phyloP scores from a whole-genome alignment of 2,113 vertebrate genomes.

The Trochalopteron elliotii region DNA sequence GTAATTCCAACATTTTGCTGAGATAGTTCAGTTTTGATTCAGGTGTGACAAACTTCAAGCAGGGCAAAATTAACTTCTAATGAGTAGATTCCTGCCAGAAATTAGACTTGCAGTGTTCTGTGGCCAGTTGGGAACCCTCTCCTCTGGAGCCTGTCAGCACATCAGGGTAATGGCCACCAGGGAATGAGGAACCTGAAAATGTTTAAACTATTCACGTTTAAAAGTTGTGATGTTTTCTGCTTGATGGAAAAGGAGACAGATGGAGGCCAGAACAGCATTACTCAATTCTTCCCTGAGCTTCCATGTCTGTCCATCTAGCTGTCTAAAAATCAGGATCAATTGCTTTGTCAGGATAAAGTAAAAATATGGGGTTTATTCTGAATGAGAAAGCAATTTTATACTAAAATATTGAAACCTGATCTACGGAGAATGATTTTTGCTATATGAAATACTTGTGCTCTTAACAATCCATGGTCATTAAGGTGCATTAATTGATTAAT shows the following conservation, averaged over 20 bases:
- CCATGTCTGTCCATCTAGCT: background rate
- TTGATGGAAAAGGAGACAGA: background rate
- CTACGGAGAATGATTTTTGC: background rate
- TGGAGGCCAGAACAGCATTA: background rate
- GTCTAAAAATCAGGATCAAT: background rate
- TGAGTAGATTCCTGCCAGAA: background rate
- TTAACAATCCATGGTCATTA: background rate
- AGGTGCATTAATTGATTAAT: background rate
- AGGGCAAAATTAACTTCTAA: background rate
- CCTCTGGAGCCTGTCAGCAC: background rate
- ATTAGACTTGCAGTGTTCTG: background rate
- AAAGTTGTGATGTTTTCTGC: background rate
- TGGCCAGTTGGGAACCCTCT: background rate
- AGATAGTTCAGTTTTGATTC: background rate
- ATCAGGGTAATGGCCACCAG: background rate
- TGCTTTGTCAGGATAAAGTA: background rate
- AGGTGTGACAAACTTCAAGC: background rate
- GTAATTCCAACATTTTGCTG: conserved; percentile 26
- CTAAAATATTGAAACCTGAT: background rate
- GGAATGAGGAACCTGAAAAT: background rate
- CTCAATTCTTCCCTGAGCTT: background rate
- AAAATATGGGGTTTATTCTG: background rate
- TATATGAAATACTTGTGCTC: background rate
- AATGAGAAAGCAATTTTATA: background rate
- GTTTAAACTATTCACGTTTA: background rate